Percentiles rank a stretch among this genome's conserved stretches.
Conservation (phyloP, 2,888 invertebrate species). For the Thymelicus sylvestris region DNA sequence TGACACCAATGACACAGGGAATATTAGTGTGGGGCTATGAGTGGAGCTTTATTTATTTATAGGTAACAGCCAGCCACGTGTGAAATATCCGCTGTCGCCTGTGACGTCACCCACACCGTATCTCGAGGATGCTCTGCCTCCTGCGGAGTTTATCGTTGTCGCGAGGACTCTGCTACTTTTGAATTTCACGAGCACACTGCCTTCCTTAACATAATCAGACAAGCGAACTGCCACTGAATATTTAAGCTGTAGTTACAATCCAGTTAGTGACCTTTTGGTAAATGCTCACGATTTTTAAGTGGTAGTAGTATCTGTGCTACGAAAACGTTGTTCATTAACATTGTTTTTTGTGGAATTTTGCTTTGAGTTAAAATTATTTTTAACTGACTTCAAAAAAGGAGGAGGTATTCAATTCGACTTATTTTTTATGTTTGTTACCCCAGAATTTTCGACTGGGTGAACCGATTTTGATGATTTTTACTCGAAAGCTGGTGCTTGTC, state of each 20-base stretch:
- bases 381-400: too few relatives aligned
- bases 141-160: conserved; percentile 52
- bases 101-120: conserved; percentile 8
- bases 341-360: too few relatives aligned
- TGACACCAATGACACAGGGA: too few relatives aligned
- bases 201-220: conserved; percentile 41
- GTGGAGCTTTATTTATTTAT: not conserved
- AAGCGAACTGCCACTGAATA: conserved; percentile 31
- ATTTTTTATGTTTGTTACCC: too few relatives aligned
- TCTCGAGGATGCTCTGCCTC: conserved; percentile 47
- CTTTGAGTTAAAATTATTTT: too few relatives aligned
- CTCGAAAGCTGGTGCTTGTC: too few relatives aligned
- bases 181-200: conserved; percentile 43
- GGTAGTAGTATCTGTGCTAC: not conserved
- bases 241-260: conserved; percentile 33
- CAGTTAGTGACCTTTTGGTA: conserved; percentile 5
- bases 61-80: not conserved
- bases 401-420: too few relatives aligned
- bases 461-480: too few relatives aligned
- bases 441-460: too few relatives aligned
- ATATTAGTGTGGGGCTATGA: too few relatives aligned
- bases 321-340: too few relatives aligned
- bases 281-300: conserved; percentile 1
- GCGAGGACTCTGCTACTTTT: conserved; percentile 48
- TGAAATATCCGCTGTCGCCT: conserved; percentile 5